A percentile compares a stretch with the other conserved stretches of the same genome.
Conservation (phyloP, 2,888 invertebrate genomes). For the Rhagium mordax region DNA sequence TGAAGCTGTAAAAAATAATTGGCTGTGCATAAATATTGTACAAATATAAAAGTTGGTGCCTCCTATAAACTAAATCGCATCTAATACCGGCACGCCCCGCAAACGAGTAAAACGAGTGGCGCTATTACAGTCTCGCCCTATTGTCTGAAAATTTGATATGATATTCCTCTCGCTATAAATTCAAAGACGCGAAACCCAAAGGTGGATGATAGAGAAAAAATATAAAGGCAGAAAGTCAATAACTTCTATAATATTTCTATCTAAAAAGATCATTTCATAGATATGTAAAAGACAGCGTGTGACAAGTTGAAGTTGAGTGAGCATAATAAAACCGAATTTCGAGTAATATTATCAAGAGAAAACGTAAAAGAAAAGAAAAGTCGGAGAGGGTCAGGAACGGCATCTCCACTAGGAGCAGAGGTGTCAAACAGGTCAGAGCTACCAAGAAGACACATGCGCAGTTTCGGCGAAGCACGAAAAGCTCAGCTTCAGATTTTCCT, state of each 20-base stretch:
- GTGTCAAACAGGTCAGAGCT: constrained; percentile 65
- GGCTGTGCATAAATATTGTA: background rate
- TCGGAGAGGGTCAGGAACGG: constrained; percentile 50
- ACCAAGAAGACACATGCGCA: constrained; percentile 59
- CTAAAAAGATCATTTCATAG: constrained; percentile 28
- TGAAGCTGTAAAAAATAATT: background rate
- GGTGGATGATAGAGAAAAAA: background rate
- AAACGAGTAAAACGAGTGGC: background rate
- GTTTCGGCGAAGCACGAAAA: constrained; percentile 48
- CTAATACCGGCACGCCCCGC: background rate
- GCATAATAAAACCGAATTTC: constrained; percentile 43
- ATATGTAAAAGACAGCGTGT: constrained; percentile 36
- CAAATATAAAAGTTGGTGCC: background rate
- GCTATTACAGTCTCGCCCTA: background rate
- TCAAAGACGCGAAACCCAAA: background rate
- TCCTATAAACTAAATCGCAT: background rate
- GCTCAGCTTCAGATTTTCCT: constrained; percentile 62
- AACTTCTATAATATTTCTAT: constrained; percentile 13
- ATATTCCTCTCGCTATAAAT: constrained; percentile 3
- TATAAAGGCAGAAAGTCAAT: constrained; percentile 1
- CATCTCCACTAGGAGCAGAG: constrained; percentile 60
- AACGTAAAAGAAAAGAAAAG: constrained; percentile 38
- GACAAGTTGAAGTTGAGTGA: constrained; percentile 29
- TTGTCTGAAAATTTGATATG: background rate
- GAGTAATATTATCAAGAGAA: constrained; percentile 37